A percentile compares a stretch with the other conserved stretches of the same genome.
Conservation (phyloP, 2,888 invertebrate genomes). For the Rosalia funebris region DNA sequence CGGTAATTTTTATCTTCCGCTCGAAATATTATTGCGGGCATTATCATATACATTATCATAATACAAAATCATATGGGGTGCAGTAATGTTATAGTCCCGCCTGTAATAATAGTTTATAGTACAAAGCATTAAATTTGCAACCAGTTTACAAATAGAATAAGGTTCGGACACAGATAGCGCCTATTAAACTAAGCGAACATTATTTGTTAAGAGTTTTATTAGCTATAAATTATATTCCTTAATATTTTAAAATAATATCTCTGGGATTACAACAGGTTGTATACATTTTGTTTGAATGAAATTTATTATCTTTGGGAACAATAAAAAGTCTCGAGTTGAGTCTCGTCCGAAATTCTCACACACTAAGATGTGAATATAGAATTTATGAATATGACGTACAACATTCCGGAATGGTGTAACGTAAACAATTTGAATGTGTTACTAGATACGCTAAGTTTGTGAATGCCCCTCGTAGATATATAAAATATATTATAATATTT, state of each 20-base stretch:
- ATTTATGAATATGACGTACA: too few relatives aligned
- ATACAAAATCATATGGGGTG: conserved; percentile 31
- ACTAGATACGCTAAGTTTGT: too few relatives aligned
- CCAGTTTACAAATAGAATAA: conserved; percentile 23
- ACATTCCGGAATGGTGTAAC: too few relatives aligned
- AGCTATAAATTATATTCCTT: conserved; percentile 26
- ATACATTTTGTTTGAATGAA: conserved; percentile 18
- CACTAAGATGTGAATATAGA: background rate
- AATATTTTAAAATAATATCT: conserved; percentile 27
- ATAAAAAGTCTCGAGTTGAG: background rate
- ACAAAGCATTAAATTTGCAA: conserved; percentile 26
- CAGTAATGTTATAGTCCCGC: conserved; percentile 25
- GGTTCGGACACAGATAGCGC: conserved; percentile 17
- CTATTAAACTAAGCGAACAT: conserved; percentile 22
- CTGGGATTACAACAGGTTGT: conserved; percentile 16
- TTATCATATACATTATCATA: conserved; percentile 33
- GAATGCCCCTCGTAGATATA: too few relatives aligned
- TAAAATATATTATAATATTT: too few relatives aligned
- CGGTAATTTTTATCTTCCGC: conserved; percentile 13
- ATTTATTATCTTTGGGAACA: conserved; percentile 18
- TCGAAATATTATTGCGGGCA: conserved; percentile 21
- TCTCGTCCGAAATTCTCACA: background rate
- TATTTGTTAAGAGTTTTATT: conserved; percentile 24
- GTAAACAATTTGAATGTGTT: too few relatives aligned
- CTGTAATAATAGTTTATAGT: conserved; percentile 31